phyloP scores from a whole-genome alignment of 2,797 vertebrate species.

The Tragopan temminckii region DNA sequence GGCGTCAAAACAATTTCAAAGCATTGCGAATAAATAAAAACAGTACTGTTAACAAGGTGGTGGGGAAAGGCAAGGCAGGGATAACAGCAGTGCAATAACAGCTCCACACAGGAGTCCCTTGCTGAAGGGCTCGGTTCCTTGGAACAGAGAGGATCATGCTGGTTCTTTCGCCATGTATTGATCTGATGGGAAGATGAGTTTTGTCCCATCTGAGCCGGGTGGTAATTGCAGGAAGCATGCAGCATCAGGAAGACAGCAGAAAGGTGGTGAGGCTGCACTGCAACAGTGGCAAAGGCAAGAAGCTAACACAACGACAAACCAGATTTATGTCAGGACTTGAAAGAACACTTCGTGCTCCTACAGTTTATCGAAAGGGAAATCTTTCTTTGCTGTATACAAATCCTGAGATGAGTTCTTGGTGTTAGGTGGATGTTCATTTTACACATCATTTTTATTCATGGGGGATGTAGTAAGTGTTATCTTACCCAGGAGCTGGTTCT shows the following conservation, averaged over 20 bases:
- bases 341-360: constrained; percentile 59
- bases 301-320: not conserved
- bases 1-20: not conserved
- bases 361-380: constrained; percentile 43
- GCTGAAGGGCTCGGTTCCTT: not conserved
- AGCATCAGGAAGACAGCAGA: not conserved
- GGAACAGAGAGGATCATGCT: not conserved
- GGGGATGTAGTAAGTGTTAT: not conserved
- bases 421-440: constrained; percentile 15
- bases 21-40: not conserved
- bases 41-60: not conserved
- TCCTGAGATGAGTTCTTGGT: not conserved
- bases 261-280: not conserved
- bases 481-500: constrained; percentile 1
- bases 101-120: not conserved
- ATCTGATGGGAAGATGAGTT: not conserved
- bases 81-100: not conserved
- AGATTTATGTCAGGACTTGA: constrained; percentile 54
- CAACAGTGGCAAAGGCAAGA: rapidly evolving
- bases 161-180: not conserved
- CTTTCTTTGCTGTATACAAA: constrained; percentile 2
- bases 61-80: not conserved
- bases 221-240: not conserved
- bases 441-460: not conserved
- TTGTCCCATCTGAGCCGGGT: not conserved